phyloP scores from a whole-genome alignment of 2,888 invertebrate genomes.

The Sycophila texana region DNA sequence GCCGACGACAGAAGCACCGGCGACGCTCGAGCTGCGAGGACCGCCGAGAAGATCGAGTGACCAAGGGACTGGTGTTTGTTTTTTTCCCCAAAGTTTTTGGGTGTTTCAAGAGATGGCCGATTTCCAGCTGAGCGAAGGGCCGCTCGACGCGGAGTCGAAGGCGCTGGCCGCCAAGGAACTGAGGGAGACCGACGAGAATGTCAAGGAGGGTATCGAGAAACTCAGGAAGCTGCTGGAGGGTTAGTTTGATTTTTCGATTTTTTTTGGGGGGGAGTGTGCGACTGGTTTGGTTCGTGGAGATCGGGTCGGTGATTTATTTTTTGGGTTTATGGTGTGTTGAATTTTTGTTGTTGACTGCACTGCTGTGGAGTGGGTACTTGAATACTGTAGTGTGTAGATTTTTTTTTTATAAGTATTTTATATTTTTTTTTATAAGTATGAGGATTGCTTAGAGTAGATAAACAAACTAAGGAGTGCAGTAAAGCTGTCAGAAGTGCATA shows the following conservation, averaged over 20 bases:
- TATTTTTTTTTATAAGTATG: too few species aligned
- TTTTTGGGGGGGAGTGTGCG: background rate
- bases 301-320: background rate
- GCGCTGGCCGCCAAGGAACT: conserved; percentile 73
- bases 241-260: conserved; percentile 58
- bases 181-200: conserved; percentile 74
- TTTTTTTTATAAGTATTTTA: too few species aligned
- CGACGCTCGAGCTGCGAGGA: conserved; percentile 44
- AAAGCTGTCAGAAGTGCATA: too few species aligned
- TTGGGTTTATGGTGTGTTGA: background rate
- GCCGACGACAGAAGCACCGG: conserved; percentile 43
- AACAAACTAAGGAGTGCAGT: too few species aligned
- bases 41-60: background rate
- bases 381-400: too few species aligned
- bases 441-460: too few species aligned
- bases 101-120: conserved; percentile 46
- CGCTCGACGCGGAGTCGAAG: conserved; percentile 61
- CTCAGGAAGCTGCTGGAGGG: conserved; percentile 73
- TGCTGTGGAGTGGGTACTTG: too few species aligned
- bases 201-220: conserved; percentile 69
- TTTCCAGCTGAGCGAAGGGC: conserved; percentile 39
- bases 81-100: background rate
- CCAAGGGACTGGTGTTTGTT: background rate
- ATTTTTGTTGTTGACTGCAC: background rate
- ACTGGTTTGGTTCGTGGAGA: too few species aligned